These are phyloP conservation scores for Danio jaintianensis DNA, from an alignment of 2,797 vertebrate genomes.

Conservation along the genomic window DNA sequence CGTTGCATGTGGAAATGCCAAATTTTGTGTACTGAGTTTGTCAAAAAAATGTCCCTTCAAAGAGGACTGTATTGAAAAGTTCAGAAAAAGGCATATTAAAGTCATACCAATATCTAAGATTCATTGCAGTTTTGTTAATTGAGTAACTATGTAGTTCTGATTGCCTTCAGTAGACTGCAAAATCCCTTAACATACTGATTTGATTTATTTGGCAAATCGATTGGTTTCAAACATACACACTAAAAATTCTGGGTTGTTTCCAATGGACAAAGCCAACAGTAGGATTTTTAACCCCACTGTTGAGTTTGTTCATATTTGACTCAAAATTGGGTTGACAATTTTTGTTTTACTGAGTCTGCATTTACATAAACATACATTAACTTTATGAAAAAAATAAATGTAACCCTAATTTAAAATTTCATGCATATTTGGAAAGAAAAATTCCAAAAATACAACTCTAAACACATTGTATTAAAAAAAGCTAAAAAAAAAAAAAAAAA, in stretches of 20 bases:
- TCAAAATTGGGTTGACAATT: neutral
- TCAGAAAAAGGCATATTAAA: neutral
- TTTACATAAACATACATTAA: no score
- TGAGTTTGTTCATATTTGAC: no score
- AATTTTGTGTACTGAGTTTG: constrained; percentile 11
- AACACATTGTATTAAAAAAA: neutral
- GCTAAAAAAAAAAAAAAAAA: neutral
- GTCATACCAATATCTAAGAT: neutral
- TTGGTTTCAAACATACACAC: neutral
- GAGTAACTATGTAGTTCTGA: neutral
- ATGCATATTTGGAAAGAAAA: neutral
- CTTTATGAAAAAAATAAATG: no score
- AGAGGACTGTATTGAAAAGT: constrained; percentile 7
- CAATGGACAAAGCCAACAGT: neutral
- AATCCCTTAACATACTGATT: neutral
- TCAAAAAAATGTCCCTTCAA: constrained; percentile 10
- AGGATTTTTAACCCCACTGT: no score
- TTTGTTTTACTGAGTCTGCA: no score
- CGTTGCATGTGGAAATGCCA: constrained; percentile 47
- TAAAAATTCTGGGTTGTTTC: neutral
- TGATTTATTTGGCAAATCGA: neutral
- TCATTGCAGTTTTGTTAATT: constrained; percentile 8
- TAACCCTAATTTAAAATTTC: neutral
- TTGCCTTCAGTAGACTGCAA: no score
- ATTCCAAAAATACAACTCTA: no score